Evolutionary conservation across 2,113 vertebrate species (phyloP).

Genomic region (Hippocampus abdominalis): DNA sequence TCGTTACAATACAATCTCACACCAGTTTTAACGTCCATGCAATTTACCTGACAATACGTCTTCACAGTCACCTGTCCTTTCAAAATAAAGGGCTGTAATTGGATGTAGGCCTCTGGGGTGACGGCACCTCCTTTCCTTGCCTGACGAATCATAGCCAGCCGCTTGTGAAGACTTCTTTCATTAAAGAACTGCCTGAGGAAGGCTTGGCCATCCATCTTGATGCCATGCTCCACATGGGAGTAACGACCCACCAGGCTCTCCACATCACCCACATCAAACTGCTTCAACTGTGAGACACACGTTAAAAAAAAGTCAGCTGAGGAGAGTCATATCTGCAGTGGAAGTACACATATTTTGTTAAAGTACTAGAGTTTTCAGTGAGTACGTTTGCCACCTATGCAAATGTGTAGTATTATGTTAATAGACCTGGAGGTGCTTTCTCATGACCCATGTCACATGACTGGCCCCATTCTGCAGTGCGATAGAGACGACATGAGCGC

Average conservation of each 20-base stretch:
- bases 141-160: constrained; percentile 72
- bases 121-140: constrained; percentile 75
- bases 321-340: neutral
- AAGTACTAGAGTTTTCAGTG: too few relatives aligned
- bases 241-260: constrained; percentile 75
- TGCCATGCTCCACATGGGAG: constrained; percentile 71
- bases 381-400: too few relatives aligned
- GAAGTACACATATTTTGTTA: neutral
- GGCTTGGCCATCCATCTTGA: constrained; percentile 74
- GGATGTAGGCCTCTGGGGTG: constrained; percentile 73
- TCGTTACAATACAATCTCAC: neutral
- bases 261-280: constrained; percentile 76
- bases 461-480: constrained; percentile 72
- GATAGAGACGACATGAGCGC: constrained; percentile 71
- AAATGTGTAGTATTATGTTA: constrained; percentile 6
- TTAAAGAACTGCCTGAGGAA: constrained; percentile 74
- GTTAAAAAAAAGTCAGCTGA: too few relatives aligned
- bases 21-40: neutral
- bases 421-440: constrained; percentile 75
- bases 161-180: constrained; percentile 70
- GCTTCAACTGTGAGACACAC: constrained; percentile 62
- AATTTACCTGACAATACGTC: constrained; percentile 70
- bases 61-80: constrained; percentile 61
- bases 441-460: constrained; percentile 76
- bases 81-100: constrained; percentile 68